Evolutionary conservation across 1,140 invertebrate genomes (phyloP), one percentile per base, ranked within the genome.

Genomic region (Apis laboriosa): DNA sequence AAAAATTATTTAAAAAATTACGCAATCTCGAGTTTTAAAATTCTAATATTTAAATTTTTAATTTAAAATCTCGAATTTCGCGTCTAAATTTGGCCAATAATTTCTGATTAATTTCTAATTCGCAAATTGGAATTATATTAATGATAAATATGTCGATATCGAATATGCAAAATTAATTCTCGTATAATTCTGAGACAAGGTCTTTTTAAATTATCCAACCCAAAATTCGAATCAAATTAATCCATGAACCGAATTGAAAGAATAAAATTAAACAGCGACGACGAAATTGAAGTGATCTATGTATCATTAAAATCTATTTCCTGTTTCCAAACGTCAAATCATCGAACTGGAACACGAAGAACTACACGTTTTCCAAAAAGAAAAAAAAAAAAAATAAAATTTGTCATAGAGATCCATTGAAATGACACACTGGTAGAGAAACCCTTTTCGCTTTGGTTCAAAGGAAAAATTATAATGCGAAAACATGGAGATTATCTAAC

Each of bases 401-500:
- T 43, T 2, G 1, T 15, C 64, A 43, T 7, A 60, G 19, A 21
- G 1, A 8, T n/a, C 15, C 34, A 66, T 66, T 24, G 64, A 43
- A 43, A 43, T 19, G 4, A 43, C 28, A 21, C 19, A n/a, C 19
- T 3, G 19, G 17, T 28, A 21, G 8, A 34, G 28, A 66, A 66
- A 66, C 9, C 17, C 28, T 43, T 17, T 11, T 4, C 11, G 19
- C 34, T 9, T 9, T 15, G 4, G 28, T 49, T 67, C 67, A 51
- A 70, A 70, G 49, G 21, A 24, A 9, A 70, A 70, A 49, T 70
- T 70, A 49, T n/a, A 70, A 24, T 53, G 24, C n/a, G 49, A 70
- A 24, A 15, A 24, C 49, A 21, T n/a, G 13, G 19, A 43, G 13
- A 24, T n/a, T 63, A 12, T 8, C 13, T 15, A 63, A 24, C n/a